Percentiles rank a stretch among this genome's conserved stretches.
Conservation (phyloP, 2,797 vertebrate species). For the Phoebastria nigripes region DNA sequence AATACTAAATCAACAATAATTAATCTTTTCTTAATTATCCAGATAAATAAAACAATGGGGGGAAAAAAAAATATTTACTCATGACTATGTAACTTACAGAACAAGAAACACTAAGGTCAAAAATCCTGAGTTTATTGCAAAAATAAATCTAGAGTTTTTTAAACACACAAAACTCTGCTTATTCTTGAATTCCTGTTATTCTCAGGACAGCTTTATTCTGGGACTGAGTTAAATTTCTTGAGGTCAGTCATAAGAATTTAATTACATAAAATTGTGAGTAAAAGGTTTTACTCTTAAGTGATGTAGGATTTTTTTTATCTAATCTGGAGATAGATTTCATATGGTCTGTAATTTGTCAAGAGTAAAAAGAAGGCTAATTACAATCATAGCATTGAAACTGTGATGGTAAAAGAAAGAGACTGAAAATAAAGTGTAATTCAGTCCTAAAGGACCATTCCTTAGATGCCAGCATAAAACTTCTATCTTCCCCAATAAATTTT, state of each 20-base stretch:
- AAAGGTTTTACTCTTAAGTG: not conserved
- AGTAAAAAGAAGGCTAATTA: not conserved
- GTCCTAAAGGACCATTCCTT: not conserved
- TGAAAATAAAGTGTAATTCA: not conserved
- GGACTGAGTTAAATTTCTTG: not conserved
- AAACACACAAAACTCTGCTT: not conserved
- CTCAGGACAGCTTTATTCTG: not conserved
- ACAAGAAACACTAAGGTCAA: not conserved
- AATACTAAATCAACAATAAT: not conserved
- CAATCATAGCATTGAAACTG: not conserved
- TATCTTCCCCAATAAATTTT: not conserved
- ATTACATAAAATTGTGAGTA: not conserved
- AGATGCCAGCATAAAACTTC: not conserved
- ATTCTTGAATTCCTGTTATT: not conserved
- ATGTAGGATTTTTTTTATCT: not conserved
- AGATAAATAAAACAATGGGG: not conserved
- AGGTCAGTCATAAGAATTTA: not conserved
- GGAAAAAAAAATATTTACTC: not conserved
- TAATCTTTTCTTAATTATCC: not conserved
- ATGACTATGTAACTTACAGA: not conserved
- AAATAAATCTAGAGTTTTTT: not conserved
- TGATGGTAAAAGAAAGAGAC: not conserved
- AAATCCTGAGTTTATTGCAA: not conserved
- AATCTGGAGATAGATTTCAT: conserved; percentile 5
- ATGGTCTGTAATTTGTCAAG: not conserved